Evolutionary conservation across 2,888 invertebrate species (phyloP), one percentile per base, ranked within the genome.

Genomic region (Dioctria rufipes): DNA sequence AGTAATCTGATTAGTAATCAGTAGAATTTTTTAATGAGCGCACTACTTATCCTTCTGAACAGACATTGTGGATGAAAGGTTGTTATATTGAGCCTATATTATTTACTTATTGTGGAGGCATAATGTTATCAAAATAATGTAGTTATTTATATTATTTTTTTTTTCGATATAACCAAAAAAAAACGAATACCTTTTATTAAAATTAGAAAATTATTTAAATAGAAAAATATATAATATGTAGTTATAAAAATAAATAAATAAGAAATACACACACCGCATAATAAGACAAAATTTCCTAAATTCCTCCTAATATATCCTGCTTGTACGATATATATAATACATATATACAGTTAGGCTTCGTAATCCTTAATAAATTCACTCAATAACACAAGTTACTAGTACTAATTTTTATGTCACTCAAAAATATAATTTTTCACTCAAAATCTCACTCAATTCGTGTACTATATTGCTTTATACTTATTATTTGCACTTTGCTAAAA

Each of bases 241-340:
- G 25, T 25, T 1, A 25, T 25, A 25, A 25, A 79, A 25, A 25
- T 1, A 25, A 25, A 25, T 25, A 25, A 25, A 25, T 25, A 25
- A 80, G 49, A 80, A 63, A 80, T 80, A 80, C 80, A 80, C 80
- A 80, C 80, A 80, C 80, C 80, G 61, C 80, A 80, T 80, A 80
- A 80, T 80, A 80, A 66, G 51, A 66, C 5, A 79, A 39, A 79
- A 60, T 40, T 43, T 39, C 67, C 42, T 67, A 54, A 54, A 54
- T 54, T 54, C 11, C 54, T 54, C 11, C 54, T 8, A 11, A 11
- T 54, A 25, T 25, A 39, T 61, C 61, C 61, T 61, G n/a, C 11
- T 61, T 25, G 25, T 25, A 25, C 25, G 25, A 25, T 25, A 25
- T 25, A 25, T 25, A 25, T 25, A 25, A 25, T 25, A 25, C 25